phyloP scores from a whole-genome alignment of 2,888 invertebrate genomes.

The Bombylius major region DNA sequence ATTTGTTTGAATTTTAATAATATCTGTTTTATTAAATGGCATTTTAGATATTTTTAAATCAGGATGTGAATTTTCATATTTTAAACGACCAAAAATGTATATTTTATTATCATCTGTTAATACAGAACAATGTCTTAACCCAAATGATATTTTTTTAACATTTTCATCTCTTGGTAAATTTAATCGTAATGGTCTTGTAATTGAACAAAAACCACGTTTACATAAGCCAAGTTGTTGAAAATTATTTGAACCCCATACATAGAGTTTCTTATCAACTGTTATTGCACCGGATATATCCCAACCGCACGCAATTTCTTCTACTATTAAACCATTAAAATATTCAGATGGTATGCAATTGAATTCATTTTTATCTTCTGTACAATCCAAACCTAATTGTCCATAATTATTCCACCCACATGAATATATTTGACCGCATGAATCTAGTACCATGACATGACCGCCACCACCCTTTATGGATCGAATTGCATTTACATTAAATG shows the following conservation, averaged over 20 bases:
- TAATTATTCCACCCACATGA: constrained; percentile 69
- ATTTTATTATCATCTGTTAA: constrained; percentile 28
- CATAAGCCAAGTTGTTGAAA: constrained; percentile 63
- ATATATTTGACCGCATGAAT: constrained; percentile 52
- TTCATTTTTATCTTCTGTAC: constrained; percentile 23
- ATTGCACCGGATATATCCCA: constrained; percentile 73
- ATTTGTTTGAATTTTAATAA: constrained; percentile 24
- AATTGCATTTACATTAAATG: constrained; percentile 38
- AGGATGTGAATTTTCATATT: constrained; percentile 24
- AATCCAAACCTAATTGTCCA: constrained; percentile 50
- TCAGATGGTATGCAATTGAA: constrained; percentile 39
- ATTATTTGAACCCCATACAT: constrained; percentile 73
- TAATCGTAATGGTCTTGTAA: constrained; percentile 28
- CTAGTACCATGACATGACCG: constrained; percentile 60
- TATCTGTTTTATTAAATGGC: constrained; percentile 25
- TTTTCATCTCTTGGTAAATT: constrained; percentile 26
- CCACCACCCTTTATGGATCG: constrained; percentile 61
- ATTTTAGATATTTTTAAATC: constrained; percentile 27
- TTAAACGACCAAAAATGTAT: constrained; percentile 29
- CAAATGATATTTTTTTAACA: constrained; percentile 26
- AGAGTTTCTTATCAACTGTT: constrained; percentile 52
- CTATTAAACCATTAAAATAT: constrained; percentile 48
- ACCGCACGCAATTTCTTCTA: constrained; percentile 58
- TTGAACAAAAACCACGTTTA: constrained; percentile 31
- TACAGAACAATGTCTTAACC: constrained; percentile 30